Evolutionary conservation across 2,113 vertebrate species (phyloP).

Genomic region (Athene noctua): DNA sequence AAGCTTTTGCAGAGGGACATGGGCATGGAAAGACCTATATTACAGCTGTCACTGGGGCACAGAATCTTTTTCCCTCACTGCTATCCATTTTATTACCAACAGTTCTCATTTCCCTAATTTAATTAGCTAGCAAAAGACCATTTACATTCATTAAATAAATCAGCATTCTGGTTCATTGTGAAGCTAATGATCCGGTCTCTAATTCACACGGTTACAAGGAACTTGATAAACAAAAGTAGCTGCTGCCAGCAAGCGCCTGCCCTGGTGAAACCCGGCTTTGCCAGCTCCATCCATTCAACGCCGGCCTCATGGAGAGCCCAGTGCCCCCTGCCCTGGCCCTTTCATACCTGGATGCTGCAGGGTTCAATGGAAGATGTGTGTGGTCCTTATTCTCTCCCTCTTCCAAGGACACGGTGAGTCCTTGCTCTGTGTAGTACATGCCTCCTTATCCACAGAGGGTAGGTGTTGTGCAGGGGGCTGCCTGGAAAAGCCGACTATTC

Average conservation of each 20-base stretch:
- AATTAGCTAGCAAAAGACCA: constrained; percentile 47
- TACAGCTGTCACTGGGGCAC: background rate
- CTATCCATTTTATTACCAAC: constrained; percentile 2
- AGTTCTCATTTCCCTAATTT: constrained; percentile 59
- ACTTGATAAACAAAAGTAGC: constrained; percentile 43
- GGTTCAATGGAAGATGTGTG: background rate
- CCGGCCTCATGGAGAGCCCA: background rate
- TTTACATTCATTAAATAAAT: constrained; percentile 67
- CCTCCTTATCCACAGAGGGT: background rate
- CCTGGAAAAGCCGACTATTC: background rate
- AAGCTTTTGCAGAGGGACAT: background rate
- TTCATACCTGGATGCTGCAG: background rate
- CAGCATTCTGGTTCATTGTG: constrained; percentile 58
- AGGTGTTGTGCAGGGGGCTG: background rate
- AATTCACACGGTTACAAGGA: constrained; percentile 21
- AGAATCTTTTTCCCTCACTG: constrained; percentile 4
- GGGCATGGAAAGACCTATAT: background rate
- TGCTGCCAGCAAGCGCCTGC: background rate
- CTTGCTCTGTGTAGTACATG: background rate
- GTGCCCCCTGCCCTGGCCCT: background rate
- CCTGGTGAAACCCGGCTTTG: background rate
- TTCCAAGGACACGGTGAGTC: background rate
- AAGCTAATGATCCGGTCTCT: constrained; percentile 57
- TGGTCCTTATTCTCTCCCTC: background rate
- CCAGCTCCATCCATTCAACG: background rate